Conservation (phyloP, 2,113 vertebrate species). For the Paracanthobrama guichenoti region DNA sequence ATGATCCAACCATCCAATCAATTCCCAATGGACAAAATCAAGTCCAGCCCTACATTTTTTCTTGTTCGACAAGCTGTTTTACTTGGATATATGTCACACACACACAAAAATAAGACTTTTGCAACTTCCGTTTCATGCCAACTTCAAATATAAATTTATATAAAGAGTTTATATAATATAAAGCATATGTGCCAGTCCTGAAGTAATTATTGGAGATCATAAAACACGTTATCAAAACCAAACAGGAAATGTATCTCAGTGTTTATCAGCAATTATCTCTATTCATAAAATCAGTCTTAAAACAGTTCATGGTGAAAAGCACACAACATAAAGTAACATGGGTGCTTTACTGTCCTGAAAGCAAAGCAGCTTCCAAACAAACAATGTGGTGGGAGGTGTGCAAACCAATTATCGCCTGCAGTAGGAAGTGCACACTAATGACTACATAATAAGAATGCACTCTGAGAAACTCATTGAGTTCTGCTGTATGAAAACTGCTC, state of each 20-base stretch:
- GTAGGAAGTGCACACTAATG: slow-evolving; percentile 26
- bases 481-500: background rate
- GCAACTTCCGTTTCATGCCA: background rate
- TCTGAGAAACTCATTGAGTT: background rate
- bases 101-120: too few relatives aligned
- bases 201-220: slow-evolving; percentile 18
- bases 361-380: background rate
- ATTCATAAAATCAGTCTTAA: background rate
- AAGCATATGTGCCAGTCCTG: background rate
- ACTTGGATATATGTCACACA: too few relatives aligned
- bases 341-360: background rate
- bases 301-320: background rate
- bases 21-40: too few relatives aligned
- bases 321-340: background rate
- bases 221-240: background rate
- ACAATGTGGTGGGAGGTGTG: slow-evolving; percentile 32
- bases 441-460: slow-evolving; percentile 21
- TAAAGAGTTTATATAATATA: too few relatives aligned
- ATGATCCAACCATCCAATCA: too few relatives aligned
- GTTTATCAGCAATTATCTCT: background rate
- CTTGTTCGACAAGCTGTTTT: too few relatives aligned
- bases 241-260: background rate
- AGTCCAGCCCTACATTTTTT: too few relatives aligned
- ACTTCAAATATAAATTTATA: background rate
- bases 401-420: slow-evolving; percentile 26